These are phyloP conservation scores for Hyposmocoma kahamanoa DNA, from an alignment of 1,140 invertebrate genomes.

Conservation along the genomic window DNA sequence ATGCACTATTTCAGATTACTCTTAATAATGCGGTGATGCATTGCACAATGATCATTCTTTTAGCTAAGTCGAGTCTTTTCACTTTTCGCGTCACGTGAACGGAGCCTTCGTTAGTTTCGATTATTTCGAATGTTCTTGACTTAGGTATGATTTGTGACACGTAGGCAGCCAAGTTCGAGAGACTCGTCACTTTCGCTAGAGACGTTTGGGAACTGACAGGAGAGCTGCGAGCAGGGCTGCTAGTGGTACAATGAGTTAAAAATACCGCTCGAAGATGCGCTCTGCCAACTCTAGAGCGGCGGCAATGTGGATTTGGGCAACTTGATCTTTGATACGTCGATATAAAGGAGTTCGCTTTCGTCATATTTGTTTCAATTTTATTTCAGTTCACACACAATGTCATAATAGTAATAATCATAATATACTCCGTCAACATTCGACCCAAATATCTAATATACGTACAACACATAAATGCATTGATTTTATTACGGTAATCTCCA, in stretches of 20 bases:
- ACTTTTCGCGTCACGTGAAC: constrained; percentile 12
- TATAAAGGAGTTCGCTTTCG: constrained; percentile 35
- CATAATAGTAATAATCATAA: too few species aligned
- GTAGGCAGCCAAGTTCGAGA: constrained; percentile 11
- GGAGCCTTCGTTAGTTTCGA: constrained; percentile 1
- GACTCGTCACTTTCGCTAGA: constrained; percentile 59
- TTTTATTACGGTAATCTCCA: too few species aligned
- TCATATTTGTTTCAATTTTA: constrained; percentile 16
- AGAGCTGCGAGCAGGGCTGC: constrained; percentile 54
- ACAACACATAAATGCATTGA: too few species aligned
- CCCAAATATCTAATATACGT: too few species aligned
- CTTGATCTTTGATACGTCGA: constrained; percentile 55
- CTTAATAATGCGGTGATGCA: constrained; percentile 26
- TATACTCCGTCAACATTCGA: too few species aligned
- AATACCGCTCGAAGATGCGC: constrained; percentile 69
- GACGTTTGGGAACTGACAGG: constrained; percentile 45
- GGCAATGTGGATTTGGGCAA: constrained; percentile 47
- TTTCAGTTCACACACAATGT: too few species aligned
- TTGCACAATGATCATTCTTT: constrained; percentile 33
- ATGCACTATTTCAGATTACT: constrained; percentile 26
- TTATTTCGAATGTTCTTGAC: constrained; percentile 1
- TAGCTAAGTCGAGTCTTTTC: not conserved
- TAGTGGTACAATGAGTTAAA: constrained; percentile 70
- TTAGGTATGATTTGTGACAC: constrained; percentile 2
- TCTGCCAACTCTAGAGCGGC: constrained; percentile 54